phyloP scores from a whole-genome alignment of 2,888 invertebrate genomes.

The Capitulum mitella region DNA sequence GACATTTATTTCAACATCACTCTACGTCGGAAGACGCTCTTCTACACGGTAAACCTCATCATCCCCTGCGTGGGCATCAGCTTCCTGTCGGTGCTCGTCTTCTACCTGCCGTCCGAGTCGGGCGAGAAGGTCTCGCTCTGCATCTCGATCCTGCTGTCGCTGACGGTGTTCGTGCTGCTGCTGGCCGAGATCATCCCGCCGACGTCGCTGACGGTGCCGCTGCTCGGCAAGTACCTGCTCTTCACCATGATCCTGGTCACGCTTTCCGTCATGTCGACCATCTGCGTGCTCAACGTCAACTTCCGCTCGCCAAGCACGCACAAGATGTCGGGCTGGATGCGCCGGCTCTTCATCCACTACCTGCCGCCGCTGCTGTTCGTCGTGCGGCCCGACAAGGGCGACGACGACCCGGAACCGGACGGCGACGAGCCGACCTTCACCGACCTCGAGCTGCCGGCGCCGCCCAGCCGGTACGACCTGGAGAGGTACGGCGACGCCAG shows the following conservation, averaged over 20 bases:
- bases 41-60: conserved; percentile 95
- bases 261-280: conserved; percentile 84
- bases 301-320: conserved; percentile 85
- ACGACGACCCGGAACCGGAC: conserved; percentile 31
- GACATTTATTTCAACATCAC: conserved; percentile 98
- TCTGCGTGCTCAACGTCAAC: conserved; percentile 87
- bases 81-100: conserved; percentile 91
- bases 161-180: conserved; percentile 89
- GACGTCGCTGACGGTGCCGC: conserved; percentile 82
- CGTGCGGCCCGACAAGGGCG: conserved; percentile 68
- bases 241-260: conserved; percentile 94
- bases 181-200: conserved; percentile 92
- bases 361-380: conserved; percentile 74
- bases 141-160: conserved; percentile 82
- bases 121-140: conserved; percentile 91
- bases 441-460: conserved; percentile 37
- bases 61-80: conserved; percentile 96
- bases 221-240: conserved; percentile 64
- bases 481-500: conserved; percentile 52
- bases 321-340: conserved; percentile 85
- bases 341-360: conserved; percentile 58
- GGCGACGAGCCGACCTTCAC: conserved; percentile 35
- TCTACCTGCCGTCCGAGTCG: conserved; percentile 94
- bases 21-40: conserved; percentile 84
- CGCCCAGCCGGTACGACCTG: conserved; percentile 41